Percentiles rank a stretch among this genome's conserved stretches.
These are phyloP conservation scores for Camptogramma bilineatum DNA, from an alignment of 2,888 invertebrate genomes.

Conservation along the genomic window DNA sequence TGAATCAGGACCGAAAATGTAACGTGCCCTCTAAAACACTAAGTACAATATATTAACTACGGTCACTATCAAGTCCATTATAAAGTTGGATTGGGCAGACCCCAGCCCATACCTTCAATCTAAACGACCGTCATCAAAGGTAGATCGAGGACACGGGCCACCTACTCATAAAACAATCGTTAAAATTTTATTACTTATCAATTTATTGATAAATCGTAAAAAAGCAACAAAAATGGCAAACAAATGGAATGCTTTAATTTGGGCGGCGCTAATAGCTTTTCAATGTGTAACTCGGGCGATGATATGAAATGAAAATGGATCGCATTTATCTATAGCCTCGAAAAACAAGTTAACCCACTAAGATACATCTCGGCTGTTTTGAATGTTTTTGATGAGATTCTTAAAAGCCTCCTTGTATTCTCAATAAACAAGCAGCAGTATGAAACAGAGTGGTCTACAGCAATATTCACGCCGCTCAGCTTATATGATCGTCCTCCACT, in stretches of 20 bases:
- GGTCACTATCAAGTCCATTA: neutral
- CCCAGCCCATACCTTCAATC: slow-evolving; percentile 13
- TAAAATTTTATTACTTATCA: slow-evolving; percentile 59
- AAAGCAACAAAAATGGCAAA: slow-evolving; percentile 43
- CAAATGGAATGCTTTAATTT: slow-evolving; percentile 42
- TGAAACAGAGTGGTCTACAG: too few relatives aligned
- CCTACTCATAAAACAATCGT: slow-evolving; percentile 55
- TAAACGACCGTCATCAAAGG: slow-evolving; percentile 34
- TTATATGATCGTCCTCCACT: too few relatives aligned
- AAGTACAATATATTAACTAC: neutral
- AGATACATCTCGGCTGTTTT: too few relatives aligned
- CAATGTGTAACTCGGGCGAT: slow-evolving; percentile 11
- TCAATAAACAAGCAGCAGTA: too few relatives aligned
- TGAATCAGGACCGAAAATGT: too few relatives aligned
- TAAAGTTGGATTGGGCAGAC: neutral
- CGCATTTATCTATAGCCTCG: too few relatives aligned
- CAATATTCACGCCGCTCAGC: too few relatives aligned
- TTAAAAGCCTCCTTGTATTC: too few relatives aligned
- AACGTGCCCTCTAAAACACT: neutral
- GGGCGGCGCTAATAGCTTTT: slow-evolving; percentile 24
- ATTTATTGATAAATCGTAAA: slow-evolving; percentile 59
- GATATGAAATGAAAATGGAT: too few relatives aligned
- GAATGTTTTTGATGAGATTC: too few relatives aligned
- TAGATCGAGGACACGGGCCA: slow-evolving; percentile 37
- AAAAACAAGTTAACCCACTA: too few relatives aligned